Conservation (phyloP, 2,888 invertebrate genomes). For the Chloroclystis v-ata region DNA sequence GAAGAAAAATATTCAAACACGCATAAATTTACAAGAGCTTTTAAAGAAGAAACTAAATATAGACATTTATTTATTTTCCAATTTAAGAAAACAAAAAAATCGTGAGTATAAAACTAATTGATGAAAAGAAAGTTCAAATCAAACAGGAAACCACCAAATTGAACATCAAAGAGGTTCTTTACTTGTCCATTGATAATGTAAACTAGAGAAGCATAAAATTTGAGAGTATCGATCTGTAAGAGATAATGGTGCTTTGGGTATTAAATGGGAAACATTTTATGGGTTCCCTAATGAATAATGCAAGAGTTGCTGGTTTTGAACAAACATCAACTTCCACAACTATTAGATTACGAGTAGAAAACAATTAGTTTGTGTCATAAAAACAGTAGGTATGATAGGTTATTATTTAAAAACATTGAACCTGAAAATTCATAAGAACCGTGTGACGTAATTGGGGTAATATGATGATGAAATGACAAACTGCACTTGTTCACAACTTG, state of each 20-base stretch:
- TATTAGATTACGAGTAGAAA: too few species aligned
- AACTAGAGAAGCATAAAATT: conserved; percentile 31
- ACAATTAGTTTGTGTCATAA: too few species aligned
- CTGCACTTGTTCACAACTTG: too few species aligned
- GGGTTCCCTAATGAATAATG: conserved; percentile 30
- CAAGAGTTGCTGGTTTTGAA: conserved; percentile 18
- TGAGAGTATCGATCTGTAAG: conserved; percentile 30
- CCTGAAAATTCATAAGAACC: too few species aligned
- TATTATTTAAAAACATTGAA: too few species aligned
- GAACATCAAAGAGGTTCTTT: conserved; percentile 33
- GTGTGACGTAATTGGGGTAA: too few species aligned
- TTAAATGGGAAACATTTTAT: conserved; percentile 27
- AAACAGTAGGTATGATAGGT: too few species aligned
- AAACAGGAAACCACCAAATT: conserved; percentile 38
- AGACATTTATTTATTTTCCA: not conserved
- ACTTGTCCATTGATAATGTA: conserved; percentile 30
- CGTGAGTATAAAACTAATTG: conserved; percentile 18
- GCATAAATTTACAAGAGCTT: conserved; percentile 9
- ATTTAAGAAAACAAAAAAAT: conserved; percentile 6
- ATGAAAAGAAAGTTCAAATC: conserved; percentile 30
- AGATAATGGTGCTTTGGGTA: conserved; percentile 27
- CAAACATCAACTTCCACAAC: conserved; percentile 10
- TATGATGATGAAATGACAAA: too few species aligned
- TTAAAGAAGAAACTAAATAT: conserved; percentile 5
- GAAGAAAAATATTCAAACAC: not conserved